Evolutionary conservation across 2,797 vertebrate genomes (phyloP).

Genomic region (Tapirus indicus): DNA sequence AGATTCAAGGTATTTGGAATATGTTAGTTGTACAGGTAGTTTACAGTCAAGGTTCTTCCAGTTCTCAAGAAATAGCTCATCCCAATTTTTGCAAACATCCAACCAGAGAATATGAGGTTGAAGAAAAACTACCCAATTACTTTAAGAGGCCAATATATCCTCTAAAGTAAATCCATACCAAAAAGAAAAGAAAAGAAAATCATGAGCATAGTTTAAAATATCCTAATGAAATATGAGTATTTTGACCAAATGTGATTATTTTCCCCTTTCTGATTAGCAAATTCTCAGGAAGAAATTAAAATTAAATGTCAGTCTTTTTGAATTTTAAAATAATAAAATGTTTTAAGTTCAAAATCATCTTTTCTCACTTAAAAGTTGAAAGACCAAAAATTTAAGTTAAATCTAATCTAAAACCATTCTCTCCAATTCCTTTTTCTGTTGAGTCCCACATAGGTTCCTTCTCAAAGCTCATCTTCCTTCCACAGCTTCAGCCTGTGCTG

Average conservation of each 20-base stretch:
- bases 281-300: not conserved
- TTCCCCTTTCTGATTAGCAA: not conserved
- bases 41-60: not conserved
- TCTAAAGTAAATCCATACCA: not conserved
- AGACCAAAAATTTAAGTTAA: not conserved
- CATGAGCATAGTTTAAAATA: not conserved
- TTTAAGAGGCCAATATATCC: not conserved
- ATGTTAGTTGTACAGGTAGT: not conserved
- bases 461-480: not conserved
- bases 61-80: not conserved
- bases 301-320: not conserved
- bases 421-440: not conserved
- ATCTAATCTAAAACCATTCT: not conserved
- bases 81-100: not conserved
- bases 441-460: not conserved
- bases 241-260: slow-evolving; percentile 6
- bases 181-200: not conserved
- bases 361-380: not conserved
- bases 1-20: not conserved
- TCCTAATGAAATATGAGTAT: not conserved
- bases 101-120: not conserved
- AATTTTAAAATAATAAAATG: not conserved
- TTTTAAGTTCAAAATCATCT: not conserved
- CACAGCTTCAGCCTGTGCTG: not conserved
- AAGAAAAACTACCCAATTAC: not conserved